Evolutionary conservation across 2,113 vertebrate genomes (phyloP), one percentile per base, ranked within the genome.

Genomic region (rabbit (Oryctolagus cuniculus)): DNA sequence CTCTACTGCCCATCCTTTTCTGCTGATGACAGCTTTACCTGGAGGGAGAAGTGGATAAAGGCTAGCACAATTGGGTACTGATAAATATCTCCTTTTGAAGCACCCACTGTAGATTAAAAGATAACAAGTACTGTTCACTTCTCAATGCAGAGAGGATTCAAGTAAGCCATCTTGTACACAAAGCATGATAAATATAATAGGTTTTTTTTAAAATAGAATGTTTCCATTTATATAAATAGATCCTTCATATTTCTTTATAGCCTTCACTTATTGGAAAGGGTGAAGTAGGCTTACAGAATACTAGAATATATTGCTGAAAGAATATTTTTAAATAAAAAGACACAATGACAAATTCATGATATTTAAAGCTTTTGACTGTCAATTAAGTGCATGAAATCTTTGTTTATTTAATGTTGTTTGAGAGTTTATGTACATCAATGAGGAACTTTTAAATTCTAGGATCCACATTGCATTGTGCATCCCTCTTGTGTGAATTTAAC

Each of bases 301-400:
- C 51, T 88, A 66, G 69, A 90, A 63, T 77, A 91, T 53, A 87
- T 83, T 91, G 36, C 25, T 83, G 7, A 9, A 77, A 96, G 83
- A 95, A 74, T 92, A 82, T 53, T n/a, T 95, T 95, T 92, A 96
- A 92, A 84, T 95, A 84, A 86, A 92, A 94, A 81, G 36, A 83
- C 61, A 74, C 24, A 90, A 74, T 70, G 55, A 74, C 31, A 96
- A 80, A 58, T 27, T 64, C 77, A 89, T 87, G 89, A 64, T 67
- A 74, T 74, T 49, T 55, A 91, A 85, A 94, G 34, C 70, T 91
- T 92, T 95, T 90, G 70, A 79, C 80, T 81, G 27, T 69, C 89
- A 84, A 92, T 95, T 84, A 89, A 81, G 55, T 53, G 12, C 19
- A 49, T 66, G 19, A 77, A 81, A 73, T 69, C 34, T 93, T 81